Evolutionary conservation across 1,140 invertebrate species (phyloP).

Genomic region (Tribolium madens): DNA sequence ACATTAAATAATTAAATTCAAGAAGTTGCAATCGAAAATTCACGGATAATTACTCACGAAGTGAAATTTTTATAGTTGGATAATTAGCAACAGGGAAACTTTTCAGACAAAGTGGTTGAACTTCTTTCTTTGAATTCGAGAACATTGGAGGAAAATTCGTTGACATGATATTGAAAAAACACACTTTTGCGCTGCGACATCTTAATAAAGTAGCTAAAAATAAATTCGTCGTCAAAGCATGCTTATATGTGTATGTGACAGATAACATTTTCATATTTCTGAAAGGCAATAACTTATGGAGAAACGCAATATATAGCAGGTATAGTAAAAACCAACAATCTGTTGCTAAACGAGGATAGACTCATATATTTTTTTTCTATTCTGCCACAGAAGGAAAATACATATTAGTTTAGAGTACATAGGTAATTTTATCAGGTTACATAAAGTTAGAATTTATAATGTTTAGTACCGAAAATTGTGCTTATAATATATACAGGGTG

Average conservation of each 20-base stretch:
- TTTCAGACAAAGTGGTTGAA: neutral
- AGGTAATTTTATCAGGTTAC: too few species aligned
- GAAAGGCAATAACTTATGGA: too few species aligned
- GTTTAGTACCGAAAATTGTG: too few species aligned
- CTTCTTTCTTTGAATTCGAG: neutral
- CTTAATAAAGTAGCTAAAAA: neutral
- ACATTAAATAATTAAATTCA: neutral
- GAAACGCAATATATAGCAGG: too few species aligned
- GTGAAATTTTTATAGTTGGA: slow-evolving; percentile 9
- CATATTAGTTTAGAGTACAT: too few species aligned
- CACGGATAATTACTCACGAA: neutral
- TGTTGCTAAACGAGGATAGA: too few species aligned
- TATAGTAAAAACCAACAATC: too few species aligned
- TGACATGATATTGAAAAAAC: neutral
- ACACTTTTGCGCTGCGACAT: neutral
- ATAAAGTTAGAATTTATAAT: too few species aligned
- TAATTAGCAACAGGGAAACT: neutral
- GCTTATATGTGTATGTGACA: neutral
- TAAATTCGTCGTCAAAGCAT: neutral
- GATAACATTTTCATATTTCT: too few species aligned
- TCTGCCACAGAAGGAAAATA: too few species aligned
- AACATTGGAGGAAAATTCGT: neutral
- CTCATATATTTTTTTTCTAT: too few species aligned
- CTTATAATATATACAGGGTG: too few species aligned
- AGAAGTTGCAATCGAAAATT: neutral